Base-by-base conservation (phyloP, 2,888 invertebrate species). In the Leucozona laternaria region DNA sequence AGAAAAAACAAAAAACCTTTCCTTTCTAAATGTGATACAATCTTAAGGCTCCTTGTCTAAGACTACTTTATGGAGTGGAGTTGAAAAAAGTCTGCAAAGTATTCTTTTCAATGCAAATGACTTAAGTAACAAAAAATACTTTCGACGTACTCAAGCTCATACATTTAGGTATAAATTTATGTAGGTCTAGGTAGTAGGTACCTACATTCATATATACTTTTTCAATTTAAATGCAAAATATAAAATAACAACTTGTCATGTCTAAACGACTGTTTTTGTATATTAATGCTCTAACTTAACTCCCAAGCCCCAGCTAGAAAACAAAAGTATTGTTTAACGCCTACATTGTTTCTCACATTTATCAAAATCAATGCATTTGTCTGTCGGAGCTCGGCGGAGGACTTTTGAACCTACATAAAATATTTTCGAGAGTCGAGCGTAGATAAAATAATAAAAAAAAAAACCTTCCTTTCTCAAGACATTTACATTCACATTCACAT, bases 361-460 rank as follows among this genome's bases (percentile, higher is more conserved):
- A 66, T 66, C 66, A 66, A 66, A 66, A 66, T 66, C 66, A 48
- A 66, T 66, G 66, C 66, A 48, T 66, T 66, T 66, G 28, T 66
- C 31, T 48, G 66, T 66, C 31, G 31, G 20, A 34, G 11, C 57
- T 34, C 8, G 31, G 40, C 48, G 20, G 31, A 66, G 66, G 31
- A 66, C 64, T 64, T 43, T 64, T 64, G 45, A 64, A 64, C 64
- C 45, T 45, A 28, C 31, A 66, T 22, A 48, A 37, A 34, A 48
- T n/a, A n/a, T 45, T 64, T 45, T 6, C 13, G 2, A 43, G 34
- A 31, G 31, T 31, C 8, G 4, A 31, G 31, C 4, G 31, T n/a
- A n/a, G n/a, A n/a, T n/a, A n/a, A n/a, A n/a, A n/a, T n/a, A n/a
- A 31, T 13, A 22, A 25, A 22, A n/a, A 34, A 7, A 37, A 60